phyloP scores from a whole-genome alignment of 2,797 vertebrate species.

The Esox masquinongy region DNA sequence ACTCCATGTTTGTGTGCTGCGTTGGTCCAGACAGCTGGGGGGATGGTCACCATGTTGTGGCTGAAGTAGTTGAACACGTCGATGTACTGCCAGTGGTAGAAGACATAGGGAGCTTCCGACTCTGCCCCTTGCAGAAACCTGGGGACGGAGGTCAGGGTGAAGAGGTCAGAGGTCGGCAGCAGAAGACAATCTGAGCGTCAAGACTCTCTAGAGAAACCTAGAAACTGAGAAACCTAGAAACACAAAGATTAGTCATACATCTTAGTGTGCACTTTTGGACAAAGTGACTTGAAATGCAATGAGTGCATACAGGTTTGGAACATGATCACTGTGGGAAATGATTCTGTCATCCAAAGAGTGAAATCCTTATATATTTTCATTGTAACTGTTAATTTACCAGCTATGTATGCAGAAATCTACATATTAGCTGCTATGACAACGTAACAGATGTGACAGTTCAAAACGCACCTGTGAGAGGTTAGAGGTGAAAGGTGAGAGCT shows the following conservation, averaged over 20 bases:
- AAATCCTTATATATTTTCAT: too few relatives aligned
- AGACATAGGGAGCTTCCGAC: slow-evolving; percentile 76
- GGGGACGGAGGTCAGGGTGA: not conserved
- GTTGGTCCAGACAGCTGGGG: slow-evolving; percentile 90
- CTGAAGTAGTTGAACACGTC: slow-evolving; percentile 97
- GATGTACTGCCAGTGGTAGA: slow-evolving; percentile 93
- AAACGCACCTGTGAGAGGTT: not conserved
- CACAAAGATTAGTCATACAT: not conserved
- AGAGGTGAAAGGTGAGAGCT: not conserved
- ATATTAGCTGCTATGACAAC: too few relatives aligned
- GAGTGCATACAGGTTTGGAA: not conserved
- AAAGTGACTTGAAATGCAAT: not conserved
- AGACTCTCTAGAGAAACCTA: too few relatives aligned
- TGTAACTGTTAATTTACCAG: too few relatives aligned
- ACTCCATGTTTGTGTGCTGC: slow-evolving; percentile 89
- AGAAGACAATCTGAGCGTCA: too few relatives aligned
- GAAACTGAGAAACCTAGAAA: too few relatives aligned
- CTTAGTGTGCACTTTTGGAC: not conserved
- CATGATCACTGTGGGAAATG: too few relatives aligned
- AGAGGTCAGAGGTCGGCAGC: not conserved
- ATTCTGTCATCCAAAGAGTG: too few relatives aligned
- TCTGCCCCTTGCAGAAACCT: slow-evolving; percentile 89
- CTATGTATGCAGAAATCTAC: not conserved
- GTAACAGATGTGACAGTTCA: not conserved
- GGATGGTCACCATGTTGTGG: slow-evolving; percentile 86